Base-by-base conservation (phyloP, 2,888 invertebrate species). In the Conchocele bisecta region DNA sequence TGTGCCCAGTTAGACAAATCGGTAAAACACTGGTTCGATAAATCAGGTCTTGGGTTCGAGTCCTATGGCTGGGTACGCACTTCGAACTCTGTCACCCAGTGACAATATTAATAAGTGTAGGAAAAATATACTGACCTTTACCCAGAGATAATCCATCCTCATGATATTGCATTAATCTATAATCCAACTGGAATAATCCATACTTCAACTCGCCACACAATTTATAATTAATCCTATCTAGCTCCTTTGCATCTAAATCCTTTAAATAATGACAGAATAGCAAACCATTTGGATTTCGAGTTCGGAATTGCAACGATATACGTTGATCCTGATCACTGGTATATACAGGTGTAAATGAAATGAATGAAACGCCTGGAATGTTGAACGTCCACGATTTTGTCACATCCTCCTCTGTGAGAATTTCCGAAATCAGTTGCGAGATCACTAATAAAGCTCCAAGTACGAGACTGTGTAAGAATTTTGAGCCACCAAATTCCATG, bases 221-320 rank as follows among this genome's bases (percentile, higher is more conserved):
- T 54, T 82, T 60, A 61, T 87, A 87, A 59, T 77, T 79, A 24
- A 79, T 57, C 33, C 67, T 44, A 22, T 79, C 70, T 35, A 82
- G 65, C 41, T 75, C 72, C 29, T 54, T 59, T 29, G 66, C 48
- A 48, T 79, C 75, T 42, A 71, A 61, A 48, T 73, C 70, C 53
- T 73, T 74, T 31, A 86, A 66, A 53, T 78, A 67, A 63, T 87
- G 87, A 61, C 86, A 83, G 60, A 86, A 82, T 22, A 87, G 57
- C 48, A 84, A 65, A 60, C 86, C 86, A 69, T 83, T 79, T 3
- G 83, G 77, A 48, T 78, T 79, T 42, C 73, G 65, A 7, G 86
- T 87, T 60, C 78, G 73, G 69, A 87, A 86, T 41, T 63, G 67
- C 39, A 87, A 69, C 26, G 72, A 67, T 42, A 84, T 75, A 48